phyloP scores from a whole-genome alignment of 2,888 invertebrate species.

The Sthenelais limicola region DNA sequence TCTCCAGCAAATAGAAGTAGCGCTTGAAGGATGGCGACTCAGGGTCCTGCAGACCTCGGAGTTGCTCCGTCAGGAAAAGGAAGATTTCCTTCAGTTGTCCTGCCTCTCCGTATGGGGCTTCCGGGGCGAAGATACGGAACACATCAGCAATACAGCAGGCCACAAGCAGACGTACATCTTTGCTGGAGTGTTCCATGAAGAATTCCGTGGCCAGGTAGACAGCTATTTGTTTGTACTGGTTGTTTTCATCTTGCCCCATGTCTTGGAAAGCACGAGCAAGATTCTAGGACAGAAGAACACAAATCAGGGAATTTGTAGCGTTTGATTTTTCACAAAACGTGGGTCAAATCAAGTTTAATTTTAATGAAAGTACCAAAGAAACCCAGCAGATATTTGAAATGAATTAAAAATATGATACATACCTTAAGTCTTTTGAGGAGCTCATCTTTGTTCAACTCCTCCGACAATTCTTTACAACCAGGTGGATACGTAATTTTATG shows the following conservation, averaged over 20 bases:
- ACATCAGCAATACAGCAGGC: slow-evolving; percentile 99
- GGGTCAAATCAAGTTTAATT: background rate
- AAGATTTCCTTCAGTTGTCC: slow-evolving; percentile 89
- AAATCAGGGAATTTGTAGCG: background rate
- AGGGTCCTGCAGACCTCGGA: slow-evolving; percentile 93
- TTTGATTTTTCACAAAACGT: background rate
- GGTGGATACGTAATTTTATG: slow-evolving; percentile 81
- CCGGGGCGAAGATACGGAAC: slow-evolving; percentile 95
- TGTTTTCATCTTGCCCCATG: slow-evolving; percentile 93
- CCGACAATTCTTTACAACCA: slow-evolving; percentile 92
- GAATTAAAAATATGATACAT: slow-evolving; percentile 50
- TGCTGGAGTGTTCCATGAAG: slow-evolving; percentile 89
- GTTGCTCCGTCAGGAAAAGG: slow-evolving; percentile 93
- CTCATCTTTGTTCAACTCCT: slow-evolving; percentile 96
- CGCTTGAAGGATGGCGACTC: slow-evolving; percentile 98
- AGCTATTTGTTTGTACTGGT: slow-evolving; percentile 79
- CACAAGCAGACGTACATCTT: slow-evolving; percentile 93
- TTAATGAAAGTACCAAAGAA: background rate
- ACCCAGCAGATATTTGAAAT: background rate
- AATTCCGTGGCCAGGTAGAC: slow-evolving; percentile 93
- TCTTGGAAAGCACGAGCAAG: slow-evolving; percentile 93
- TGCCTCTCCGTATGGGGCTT: slow-evolving; percentile 96
- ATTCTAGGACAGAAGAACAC: slow-evolving; percentile 54
- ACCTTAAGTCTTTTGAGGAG: slow-evolving; percentile 94
- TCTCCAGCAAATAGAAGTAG: slow-evolving; percentile 97